Percentiles rank a stretch among this genome's conserved stretches.
phyloP scores from a whole-genome alignment of 2,888 invertebrate genomes.

The Drosophila ustulata region DNA sequence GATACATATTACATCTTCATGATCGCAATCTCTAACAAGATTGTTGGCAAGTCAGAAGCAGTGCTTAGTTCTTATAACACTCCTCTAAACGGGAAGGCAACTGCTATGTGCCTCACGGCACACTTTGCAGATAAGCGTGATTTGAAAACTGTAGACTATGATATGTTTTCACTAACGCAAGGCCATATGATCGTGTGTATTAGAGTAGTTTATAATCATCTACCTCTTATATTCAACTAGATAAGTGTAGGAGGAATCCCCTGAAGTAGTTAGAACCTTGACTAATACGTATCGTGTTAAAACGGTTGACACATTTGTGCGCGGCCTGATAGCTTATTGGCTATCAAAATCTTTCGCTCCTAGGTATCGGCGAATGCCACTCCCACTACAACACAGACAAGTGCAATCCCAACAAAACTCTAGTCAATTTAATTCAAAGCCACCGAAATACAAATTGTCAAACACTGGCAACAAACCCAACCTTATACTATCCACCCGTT shows the following conservation, averaged over 20 bases:
- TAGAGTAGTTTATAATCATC: neutral
- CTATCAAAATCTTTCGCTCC: neutral
- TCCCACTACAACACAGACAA: neutral
- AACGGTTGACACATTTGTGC: neutral
- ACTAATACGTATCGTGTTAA: neutral
- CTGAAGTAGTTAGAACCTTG: neutral
- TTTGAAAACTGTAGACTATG: neutral
- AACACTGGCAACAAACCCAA: no score
- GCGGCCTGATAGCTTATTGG: neutral
- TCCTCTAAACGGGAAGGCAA: constrained; percentile 1
- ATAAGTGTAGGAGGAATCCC: neutral
- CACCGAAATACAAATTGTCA: no score
- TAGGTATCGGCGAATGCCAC: neutral
- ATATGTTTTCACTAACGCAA: no score
- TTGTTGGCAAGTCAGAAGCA: neutral
- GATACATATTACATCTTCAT: no score
- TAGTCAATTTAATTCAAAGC: no score
- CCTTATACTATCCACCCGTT: no score
- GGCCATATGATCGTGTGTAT: no score
- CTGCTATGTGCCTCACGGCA: neutral
- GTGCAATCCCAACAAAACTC: neutral
- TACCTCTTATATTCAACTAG: neutral
- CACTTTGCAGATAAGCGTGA: constrained; percentile 4
- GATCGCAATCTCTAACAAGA: neutral
- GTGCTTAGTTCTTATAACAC: neutral